Conservation (phyloP, 2,888 invertebrate species). For the Tromatobia lineatoria region DNA sequence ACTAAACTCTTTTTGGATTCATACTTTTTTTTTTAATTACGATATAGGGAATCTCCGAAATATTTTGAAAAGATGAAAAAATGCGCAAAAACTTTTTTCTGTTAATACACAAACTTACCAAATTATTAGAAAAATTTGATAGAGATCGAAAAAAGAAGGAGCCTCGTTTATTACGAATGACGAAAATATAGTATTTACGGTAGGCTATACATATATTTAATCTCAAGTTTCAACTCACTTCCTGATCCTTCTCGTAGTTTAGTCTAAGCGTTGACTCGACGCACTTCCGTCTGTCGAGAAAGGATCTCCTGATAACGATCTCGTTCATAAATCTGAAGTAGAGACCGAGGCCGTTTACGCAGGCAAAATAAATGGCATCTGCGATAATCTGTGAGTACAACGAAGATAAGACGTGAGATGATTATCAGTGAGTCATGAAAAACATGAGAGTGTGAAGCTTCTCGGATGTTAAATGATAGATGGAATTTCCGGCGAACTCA, state of each 20-base stretch:
- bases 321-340: slow-evolving; percentile 96
- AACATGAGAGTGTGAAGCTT: background rate
- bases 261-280: slow-evolving; percentile 94
- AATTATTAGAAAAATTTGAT: background rate
- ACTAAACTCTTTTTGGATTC: no score
- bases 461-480: background rate
- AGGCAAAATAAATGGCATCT: slow-evolving; percentile 90
- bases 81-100: no score
- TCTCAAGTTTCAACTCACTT: slow-evolving; percentile 86
- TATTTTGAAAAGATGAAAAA: no score
- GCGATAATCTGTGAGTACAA: slow-evolving; percentile 88
- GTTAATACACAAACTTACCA: no score
- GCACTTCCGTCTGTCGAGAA: slow-evolving; percentile 94
- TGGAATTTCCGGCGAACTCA: slow-evolving; percentile 74
- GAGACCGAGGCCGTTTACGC: slow-evolving; percentile 94
- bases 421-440: slow-evolving; percentile 16
- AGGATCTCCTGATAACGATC: slow-evolving; percentile 94
- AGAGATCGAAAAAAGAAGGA: no score
- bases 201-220: no score
- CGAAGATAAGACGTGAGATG: slow-evolving; percentile 3
- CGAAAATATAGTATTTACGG: no score
- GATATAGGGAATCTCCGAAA: no score
- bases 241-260: slow-evolving; percentile 94
- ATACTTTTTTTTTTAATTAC: no score
- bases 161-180: no score